Conservation (phyloP, 2,888 invertebrate species). For the Stictocephala bisonia region DNA sequence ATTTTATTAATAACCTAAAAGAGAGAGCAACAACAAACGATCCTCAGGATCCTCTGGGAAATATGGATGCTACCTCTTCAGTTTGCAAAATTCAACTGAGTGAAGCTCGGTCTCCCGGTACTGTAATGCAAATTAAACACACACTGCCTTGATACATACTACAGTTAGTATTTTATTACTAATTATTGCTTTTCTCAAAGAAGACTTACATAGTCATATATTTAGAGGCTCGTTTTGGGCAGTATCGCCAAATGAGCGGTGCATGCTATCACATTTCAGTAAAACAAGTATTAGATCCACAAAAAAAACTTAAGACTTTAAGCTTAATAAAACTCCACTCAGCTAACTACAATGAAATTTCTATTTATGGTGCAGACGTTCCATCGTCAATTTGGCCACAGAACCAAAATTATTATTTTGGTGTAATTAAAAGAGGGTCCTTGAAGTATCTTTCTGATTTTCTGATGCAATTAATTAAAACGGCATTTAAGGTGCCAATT, state of each 20-base stretch:
- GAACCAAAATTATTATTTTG: not conserved
- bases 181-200: no score
- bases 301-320: constrained; percentile 45
- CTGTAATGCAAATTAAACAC: no score
- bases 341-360: constrained; percentile 5
- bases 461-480: not conserved
- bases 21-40: no score
- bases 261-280: constrained; percentile 47
- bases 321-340: constrained; percentile 12
- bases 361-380: not conserved
- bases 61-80: no score
- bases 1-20: no score
- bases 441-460: not conserved
- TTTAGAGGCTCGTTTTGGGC: constrained; percentile 52
- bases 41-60: no score
- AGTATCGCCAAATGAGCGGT: constrained; percentile 52
- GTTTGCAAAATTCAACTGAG: no score
- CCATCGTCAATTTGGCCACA: not conserved
- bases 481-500: not conserved
- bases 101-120: no score
- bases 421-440: not conserved
- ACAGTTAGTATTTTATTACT: no score
- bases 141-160: no score
- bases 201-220: no score
- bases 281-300: constrained; percentile 49